A percentile compares a stretch with the other conserved stretches of the same genome.
phyloP scores from a whole-genome alignment of 2,888 invertebrate genomes.

The Imbricaverruca yamaguchii region DNA sequence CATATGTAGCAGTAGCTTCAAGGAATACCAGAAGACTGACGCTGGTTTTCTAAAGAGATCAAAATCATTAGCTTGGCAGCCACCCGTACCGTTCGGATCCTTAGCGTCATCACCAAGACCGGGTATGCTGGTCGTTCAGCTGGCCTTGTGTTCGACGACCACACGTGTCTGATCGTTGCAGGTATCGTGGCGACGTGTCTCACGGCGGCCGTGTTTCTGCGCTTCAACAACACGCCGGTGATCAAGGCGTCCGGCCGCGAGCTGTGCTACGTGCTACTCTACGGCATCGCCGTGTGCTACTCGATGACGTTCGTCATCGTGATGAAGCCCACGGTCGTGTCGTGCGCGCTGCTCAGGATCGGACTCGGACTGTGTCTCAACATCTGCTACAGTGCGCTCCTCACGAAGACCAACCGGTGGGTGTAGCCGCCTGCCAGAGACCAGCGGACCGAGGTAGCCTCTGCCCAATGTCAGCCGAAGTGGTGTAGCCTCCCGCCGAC shows the following conservation, averaged over 20 bases:
- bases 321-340: constrained; percentile 55
- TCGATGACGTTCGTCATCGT: constrained; percentile 62
- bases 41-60: no score
- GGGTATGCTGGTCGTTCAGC: no score
- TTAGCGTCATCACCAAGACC: no score
- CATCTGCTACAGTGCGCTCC: constrained; percentile 64
- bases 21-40: no score
- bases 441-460: no score
- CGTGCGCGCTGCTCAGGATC: constrained; percentile 57
- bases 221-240: constrained; percentile 56
- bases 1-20: no score
- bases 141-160: no score
- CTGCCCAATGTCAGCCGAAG: no score
- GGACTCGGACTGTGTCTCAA: constrained; percentile 64
- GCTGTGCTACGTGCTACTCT: constrained; percentile 62
- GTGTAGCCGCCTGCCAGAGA: background rate
- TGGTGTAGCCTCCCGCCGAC: no score
- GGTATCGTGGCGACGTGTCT: constrained; percentile 52
- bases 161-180: no score
- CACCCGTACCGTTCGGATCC: no score
- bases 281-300: constrained; percentile 61
- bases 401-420: constrained; percentile 61
- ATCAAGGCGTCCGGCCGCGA: constrained; percentile 72
- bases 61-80: no score
- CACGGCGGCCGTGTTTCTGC: constrained; percentile 56